Percentiles rank a stretch among this genome's conserved stretches.
Evolutionary conservation across 2,797 vertebrate genomes (phyloP).

Genomic region (Podarcis siculus): DNA sequence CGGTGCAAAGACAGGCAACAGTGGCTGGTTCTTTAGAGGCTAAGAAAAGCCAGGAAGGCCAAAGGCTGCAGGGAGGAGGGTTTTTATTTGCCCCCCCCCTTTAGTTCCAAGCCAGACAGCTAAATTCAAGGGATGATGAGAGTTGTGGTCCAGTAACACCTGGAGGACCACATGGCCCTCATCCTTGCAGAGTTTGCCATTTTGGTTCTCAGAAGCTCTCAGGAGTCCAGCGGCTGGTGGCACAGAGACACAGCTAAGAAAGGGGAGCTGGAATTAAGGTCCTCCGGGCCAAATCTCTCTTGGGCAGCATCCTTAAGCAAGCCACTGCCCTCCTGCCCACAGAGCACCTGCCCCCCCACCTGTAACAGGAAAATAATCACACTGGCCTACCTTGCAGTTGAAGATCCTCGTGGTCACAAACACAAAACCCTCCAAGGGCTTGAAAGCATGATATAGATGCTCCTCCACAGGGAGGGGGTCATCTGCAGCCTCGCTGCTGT

Average conservation of each 20-base stretch:
- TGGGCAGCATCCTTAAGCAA: background rate
- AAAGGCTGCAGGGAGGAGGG: no score
- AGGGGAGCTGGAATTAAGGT: background rate
- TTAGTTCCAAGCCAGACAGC: background rate
- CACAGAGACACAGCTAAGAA: background rate
- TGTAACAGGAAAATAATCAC: background rate
- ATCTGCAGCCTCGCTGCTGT: background rate
- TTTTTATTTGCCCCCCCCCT: no score
- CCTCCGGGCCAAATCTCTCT: no score
- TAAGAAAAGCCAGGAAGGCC: background rate
- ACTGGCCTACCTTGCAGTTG: background rate
- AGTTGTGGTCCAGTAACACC: background rate
- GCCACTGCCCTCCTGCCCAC: background rate
- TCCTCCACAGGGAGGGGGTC: background rate
- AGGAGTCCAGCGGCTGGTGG: no score
- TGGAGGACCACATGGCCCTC: background rate
- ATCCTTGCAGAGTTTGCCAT: background rate
- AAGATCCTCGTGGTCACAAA: accelerated
- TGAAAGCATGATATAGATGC: no score
- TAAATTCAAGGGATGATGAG: background rate
- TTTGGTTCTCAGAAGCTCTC: background rate
- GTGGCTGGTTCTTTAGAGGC: no score
- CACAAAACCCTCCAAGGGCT: no score
- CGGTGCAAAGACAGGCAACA: background rate
- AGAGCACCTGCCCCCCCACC: background rate